Evolutionary conservation across 1,140 invertebrate species (phyloP).

Genomic region (Uloborus diversus): DNA sequence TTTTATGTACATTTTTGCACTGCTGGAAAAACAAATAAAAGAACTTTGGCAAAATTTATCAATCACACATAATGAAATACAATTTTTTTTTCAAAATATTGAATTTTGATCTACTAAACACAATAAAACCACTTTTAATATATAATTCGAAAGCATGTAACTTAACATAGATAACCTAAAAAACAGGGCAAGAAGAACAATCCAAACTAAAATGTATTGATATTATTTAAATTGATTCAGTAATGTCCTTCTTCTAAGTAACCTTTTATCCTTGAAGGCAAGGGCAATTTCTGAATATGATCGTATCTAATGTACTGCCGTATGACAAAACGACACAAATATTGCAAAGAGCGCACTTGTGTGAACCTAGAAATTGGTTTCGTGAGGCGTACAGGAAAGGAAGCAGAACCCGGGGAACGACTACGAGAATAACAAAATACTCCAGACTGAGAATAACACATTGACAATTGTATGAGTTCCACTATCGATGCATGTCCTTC

Average conservation of each 20-base stretch:
- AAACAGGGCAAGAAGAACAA: too few relatives aligned
- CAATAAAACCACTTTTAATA: too few relatives aligned
- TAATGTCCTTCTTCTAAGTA: constrained; percentile 73
- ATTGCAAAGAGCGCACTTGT: constrained; percentile 77
- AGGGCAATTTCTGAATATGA: constrained; percentile 76
- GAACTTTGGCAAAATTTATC: too few relatives aligned
- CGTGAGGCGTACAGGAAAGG: constrained; percentile 77
- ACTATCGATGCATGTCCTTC: constrained; percentile 75
- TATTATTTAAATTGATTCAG: too few relatives aligned
- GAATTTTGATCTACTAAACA: too few relatives aligned
- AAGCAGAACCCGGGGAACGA: constrained; percentile 73
- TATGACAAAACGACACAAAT: constrained; percentile 81
- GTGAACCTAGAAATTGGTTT: constrained; percentile 80
- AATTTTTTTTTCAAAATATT: too few relatives aligned
- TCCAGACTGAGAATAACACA: constrained; percentile 74
- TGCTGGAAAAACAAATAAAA: too few relatives aligned
- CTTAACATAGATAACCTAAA: not conserved
- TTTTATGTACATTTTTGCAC: too few relatives aligned
- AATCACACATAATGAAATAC: too few relatives aligned
- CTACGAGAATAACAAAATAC: constrained; percentile 79
- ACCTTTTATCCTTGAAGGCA: constrained; percentile 75
- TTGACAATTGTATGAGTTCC: constrained; percentile 76
- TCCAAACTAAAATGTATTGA: too few relatives aligned
- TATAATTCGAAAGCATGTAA: too few relatives aligned
- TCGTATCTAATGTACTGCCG: constrained; percentile 76